Percentiles rank a stretch among this genome's conserved stretches.
These are phyloP conservation scores for Helleia helle DNA, from an alignment of 2,888 invertebrate genomes.

Conservation along the genomic window DNA sequence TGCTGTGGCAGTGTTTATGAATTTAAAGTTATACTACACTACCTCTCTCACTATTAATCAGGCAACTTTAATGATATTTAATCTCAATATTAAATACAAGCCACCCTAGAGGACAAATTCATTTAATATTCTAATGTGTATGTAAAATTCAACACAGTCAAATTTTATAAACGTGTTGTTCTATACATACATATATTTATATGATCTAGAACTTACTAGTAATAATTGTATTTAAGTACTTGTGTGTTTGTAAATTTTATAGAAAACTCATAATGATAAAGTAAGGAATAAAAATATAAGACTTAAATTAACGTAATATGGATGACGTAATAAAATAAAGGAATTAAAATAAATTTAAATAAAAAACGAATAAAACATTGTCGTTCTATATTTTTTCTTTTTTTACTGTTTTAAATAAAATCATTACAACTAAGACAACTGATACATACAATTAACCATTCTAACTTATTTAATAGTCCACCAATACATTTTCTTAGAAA, in stretches of 20 bases:
- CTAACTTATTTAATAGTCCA: conserved; percentile 5
- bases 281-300: not conserved
- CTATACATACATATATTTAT: conserved; percentile 58
- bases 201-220: conserved; percentile 70
- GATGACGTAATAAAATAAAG: not conserved
- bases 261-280: not conserved
- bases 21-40: conserved; percentile 60
- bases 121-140: conserved; percentile 25
- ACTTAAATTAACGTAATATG: no score
- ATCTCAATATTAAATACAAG: conserved; percentile 48
- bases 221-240: conserved; percentile 32
- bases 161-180: conserved; percentile 9
- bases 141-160: conserved; percentile 5
- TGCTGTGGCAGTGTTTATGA: conserved; percentile 49
- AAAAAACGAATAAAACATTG: conserved; percentile 7
- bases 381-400: not conserved
- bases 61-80: conserved; percentile 53
- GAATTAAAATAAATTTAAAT: not conserved
- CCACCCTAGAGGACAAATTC: conserved; percentile 39
- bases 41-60: conserved; percentile 67
- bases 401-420: conserved; percentile 3
- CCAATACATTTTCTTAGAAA: conserved; percentile 7
- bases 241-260: conserved; percentile 1
- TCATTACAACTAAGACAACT: conserved; percentile 8
- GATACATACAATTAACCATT: conserved; percentile 6